Conservation (phyloP, 2,113 vertebrate genomes). For the Elephantulus edwardii region DNA sequence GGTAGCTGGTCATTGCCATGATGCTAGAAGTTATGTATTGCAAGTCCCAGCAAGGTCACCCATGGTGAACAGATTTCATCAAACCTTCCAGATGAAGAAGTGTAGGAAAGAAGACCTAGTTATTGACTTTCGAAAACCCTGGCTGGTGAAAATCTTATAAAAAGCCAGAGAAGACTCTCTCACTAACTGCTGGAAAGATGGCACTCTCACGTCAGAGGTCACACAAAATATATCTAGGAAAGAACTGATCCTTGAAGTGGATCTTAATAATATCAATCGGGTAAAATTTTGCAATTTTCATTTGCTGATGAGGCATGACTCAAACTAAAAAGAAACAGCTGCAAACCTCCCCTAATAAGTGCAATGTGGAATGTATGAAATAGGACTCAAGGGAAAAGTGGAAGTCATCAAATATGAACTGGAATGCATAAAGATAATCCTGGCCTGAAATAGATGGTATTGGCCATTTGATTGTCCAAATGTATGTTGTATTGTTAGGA, state of each 20-base stretch:
- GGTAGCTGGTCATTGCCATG: not conserved
- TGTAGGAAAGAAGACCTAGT: too few species aligned
- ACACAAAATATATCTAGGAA: not conserved
- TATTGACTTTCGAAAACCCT: too few species aligned
- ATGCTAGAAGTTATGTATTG: not conserved
- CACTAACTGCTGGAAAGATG: too few species aligned
- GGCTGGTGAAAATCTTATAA: too few species aligned
- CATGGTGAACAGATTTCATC: too few species aligned
- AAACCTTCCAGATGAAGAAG: too few species aligned
- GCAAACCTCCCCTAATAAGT: not conserved
- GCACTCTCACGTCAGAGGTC: not conserved
- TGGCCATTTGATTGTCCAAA: not conserved
- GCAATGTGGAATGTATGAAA: not conserved
- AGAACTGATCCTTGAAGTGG: not conserved
- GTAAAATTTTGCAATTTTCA: not conserved
- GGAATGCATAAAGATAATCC: not conserved
- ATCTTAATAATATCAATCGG: not conserved
- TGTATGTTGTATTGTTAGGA: not conserved
- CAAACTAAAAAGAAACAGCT: not conserved
- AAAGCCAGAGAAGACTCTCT: too few species aligned
- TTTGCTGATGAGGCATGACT: not conserved
- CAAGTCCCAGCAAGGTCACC: too few species aligned
- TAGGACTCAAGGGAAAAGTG: not conserved
- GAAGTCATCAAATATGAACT: not conserved
- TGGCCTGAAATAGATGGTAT: not conserved